Base-by-base conservation (phyloP, 2,797 vertebrate species). In the Gorsachius magnificus region DNA sequence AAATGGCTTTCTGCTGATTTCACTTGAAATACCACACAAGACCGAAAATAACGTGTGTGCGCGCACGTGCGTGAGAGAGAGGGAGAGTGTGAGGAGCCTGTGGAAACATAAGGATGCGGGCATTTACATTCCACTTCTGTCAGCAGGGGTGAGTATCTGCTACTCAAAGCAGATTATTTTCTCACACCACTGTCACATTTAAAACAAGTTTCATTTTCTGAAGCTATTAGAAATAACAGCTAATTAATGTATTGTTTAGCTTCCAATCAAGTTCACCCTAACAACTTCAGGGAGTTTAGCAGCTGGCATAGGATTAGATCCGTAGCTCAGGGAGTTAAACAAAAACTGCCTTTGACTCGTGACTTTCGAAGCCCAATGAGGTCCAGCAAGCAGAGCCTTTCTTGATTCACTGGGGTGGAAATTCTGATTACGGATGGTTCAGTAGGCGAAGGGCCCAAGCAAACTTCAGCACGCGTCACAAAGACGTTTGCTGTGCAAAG, bases 91-190 rank as follows among this genome's bases (percentile, higher is more conserved):
- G 80, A 88, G 90, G 81, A 92, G 89, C 93, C 76, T 93, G 93
- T 81, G 76, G 87, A 94, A 95, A 72, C 96, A 97, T 90, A 96
- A 96, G 96, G 97, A 84, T 90, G 90, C 65, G 88, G 87, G 89
- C 97, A 96, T 76, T 96, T 90, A 85, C 93, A 88, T 94, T 95
- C 90, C 90, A 89, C 72, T 96, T 90, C 92, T 96, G 95, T 97
- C 95, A 94, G 91, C 76, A 93, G 65, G 91, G 86, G 91, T 93
- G 96, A 87, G 87, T 85, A 93, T 93, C 97, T 93, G 76, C 95
- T 94, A 93, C 96, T 97, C 96, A 97, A 84, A 76, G 89, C 92
- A 94, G 64, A 93, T 96, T 92, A 87, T 97, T 97, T 97, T 94
- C 94, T 95, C 56, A 77, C 75, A 86, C 74, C 76, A 90, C 93